A percentile compares a stretch with the other conserved stretches of the same genome.
Evolutionary conservation across 2,888 invertebrate genomes (phyloP).

Genomic region (Lypha dubia): DNA sequence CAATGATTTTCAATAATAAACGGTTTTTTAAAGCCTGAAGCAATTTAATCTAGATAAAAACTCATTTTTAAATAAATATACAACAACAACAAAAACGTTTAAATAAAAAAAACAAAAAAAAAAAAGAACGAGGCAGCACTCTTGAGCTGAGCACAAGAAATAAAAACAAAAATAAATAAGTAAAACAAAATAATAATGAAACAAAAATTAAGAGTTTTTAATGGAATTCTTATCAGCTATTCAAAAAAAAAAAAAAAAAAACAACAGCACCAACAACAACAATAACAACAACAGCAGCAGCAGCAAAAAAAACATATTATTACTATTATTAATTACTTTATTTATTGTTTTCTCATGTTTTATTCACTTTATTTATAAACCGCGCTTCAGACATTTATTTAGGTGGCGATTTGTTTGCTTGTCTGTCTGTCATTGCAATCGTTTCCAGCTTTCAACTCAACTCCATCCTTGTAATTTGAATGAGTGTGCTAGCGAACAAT

Average conservation of each 20-base stretch:
- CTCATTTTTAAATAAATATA: constrained; percentile 29
- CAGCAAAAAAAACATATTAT: constrained; percentile 45
- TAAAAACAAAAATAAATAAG: too few species aligned
- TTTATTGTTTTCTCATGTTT: constrained; percentile 55
- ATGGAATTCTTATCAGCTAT: constrained; percentile 65
- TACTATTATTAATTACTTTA: constrained; percentile 66
- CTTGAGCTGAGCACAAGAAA: constrained; percentile 29
- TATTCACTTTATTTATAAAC: constrained; percentile 59
- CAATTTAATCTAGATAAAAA: constrained; percentile 69
- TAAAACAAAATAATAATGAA: constrained; percentile 14
- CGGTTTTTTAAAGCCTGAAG: constrained; percentile 67
- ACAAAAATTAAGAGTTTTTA: constrained; percentile 56
- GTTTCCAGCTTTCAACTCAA: constrained; percentile 43
- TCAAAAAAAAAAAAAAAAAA: constrained; percentile 18
- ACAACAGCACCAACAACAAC: not conserved
- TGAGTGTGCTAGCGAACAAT: constrained; percentile 14
- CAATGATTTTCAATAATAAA: constrained; percentile 72
- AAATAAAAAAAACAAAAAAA: not conserved
- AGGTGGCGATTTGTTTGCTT: constrained; percentile 55
- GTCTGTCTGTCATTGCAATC: constrained; percentile 32
- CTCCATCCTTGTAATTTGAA: constrained; percentile 50
- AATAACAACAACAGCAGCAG: constrained; percentile 7
- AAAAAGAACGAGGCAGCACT: constrained; percentile 5
- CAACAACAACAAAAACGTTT: constrained; percentile 8
- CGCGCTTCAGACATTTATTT: constrained; percentile 30